Conservation (phyloP, 2,113 vertebrate species). For the Silurus meridionalis region DNA sequence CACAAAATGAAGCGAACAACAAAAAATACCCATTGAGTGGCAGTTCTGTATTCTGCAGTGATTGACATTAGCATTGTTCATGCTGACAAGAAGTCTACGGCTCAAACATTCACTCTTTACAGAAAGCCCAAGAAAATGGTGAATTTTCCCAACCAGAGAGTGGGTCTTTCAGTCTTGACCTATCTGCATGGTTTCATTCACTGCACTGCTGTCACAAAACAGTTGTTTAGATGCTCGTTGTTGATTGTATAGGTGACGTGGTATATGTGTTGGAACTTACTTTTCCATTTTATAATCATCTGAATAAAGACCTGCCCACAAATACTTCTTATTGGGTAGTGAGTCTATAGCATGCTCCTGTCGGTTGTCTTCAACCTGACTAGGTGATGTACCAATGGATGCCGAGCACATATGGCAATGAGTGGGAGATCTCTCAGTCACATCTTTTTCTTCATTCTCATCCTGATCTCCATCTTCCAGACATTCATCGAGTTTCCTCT, state of each 20-base stretch:
- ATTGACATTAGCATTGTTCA: background rate
- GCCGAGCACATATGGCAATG: background rate
- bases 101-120: background rate
- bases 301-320: constrained; percentile 95
- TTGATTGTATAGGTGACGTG: background rate
- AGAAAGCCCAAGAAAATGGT: background rate
- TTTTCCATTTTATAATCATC: constrained; percentile 94
- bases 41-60: background rate
- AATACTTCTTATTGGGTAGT: constrained; percentile 88
- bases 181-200: background rate
- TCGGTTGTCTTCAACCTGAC: constrained; percentile 62
- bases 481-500: constrained; percentile 79
- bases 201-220: background rate
- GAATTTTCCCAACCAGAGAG: background rate
- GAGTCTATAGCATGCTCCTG: constrained; percentile 80
- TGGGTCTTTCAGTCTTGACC: background rate
- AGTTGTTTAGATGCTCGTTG: background rate
- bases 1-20: background rate
- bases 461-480: constrained; percentile 52
- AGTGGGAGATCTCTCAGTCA: constrained; percentile 33
- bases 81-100: background rate
- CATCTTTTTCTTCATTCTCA: constrained; percentile 16
- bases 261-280: constrained; percentile 73
- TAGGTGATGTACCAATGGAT: constrained; percentile 31
- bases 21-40: background rate